Conservation (phyloP, 2,888 invertebrate genomes). For the Odontomyia ornata region DNA sequence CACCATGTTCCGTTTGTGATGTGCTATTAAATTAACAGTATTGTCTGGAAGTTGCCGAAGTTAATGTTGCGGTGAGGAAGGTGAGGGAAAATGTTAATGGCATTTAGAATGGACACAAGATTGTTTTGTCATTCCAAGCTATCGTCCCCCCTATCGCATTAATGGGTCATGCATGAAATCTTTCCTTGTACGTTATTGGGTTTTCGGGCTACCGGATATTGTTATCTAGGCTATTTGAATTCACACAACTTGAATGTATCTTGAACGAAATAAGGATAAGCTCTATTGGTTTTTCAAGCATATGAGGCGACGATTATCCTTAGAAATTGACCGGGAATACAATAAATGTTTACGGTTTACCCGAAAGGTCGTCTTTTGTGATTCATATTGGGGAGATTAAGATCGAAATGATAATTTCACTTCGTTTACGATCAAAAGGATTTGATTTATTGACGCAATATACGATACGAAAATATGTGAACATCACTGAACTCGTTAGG, state of each 20-base stretch:
- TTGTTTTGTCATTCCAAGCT: slow-evolving; percentile 9
- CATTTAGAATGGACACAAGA: slow-evolving; percentile 4
- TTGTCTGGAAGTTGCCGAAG: slow-evolving; percentile 20
- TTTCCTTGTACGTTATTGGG: background rate
- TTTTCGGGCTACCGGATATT: background rate
- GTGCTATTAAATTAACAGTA: slow-evolving; percentile 25
- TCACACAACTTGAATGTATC: background rate
- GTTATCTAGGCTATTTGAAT: background rate
- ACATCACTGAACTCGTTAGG: too few relatives aligned
- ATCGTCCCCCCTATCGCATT: slow-evolving; percentile 18
- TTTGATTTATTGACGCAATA: too few relatives aligned
- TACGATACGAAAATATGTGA: too few relatives aligned
- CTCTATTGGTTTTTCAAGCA: background rate
- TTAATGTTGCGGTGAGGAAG: slow-evolving; percentile 9
- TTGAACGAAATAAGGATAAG: background rate
- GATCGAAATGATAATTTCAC: too few relatives aligned
- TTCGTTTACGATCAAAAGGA: too few relatives aligned
- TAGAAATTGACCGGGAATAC: too few relatives aligned
- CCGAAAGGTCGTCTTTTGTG: background rate
- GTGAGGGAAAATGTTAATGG: slow-evolving; percentile 17
- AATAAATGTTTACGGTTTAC: background rate
- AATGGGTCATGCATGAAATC: slow-evolving; percentile 26
- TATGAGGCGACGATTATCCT: background rate
- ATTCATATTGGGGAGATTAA: too few relatives aligned
- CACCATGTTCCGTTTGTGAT: slow-evolving; percentile 2